Conservation (phyloP, 2,113 vertebrate genomes). For the Scopus umbretta region DNA sequence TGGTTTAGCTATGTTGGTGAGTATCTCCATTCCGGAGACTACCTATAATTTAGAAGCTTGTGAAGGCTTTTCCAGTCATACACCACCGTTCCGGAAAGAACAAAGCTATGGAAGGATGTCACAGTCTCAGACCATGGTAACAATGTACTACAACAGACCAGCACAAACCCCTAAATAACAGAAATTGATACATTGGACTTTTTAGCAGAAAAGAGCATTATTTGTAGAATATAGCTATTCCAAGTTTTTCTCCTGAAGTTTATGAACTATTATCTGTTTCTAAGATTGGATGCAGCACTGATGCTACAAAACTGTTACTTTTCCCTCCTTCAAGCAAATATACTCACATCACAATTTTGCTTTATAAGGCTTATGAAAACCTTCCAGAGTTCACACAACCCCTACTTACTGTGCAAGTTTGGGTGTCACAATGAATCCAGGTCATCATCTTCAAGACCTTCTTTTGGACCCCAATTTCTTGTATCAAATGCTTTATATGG, state of each 20-base stretch:
- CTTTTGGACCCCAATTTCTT: background rate
- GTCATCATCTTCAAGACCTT: background rate
- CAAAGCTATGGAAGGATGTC: background rate
- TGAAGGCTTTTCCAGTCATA: background rate
- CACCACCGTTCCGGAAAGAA: background rate
- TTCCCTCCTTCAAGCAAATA: rapidly evolving
- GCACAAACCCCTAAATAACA: background rate
- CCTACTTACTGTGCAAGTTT: background rate
- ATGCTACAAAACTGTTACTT: background rate
- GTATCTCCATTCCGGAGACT: background rate
- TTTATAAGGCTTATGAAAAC: background rate
- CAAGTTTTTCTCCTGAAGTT: background rate
- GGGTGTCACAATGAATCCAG: background rate
- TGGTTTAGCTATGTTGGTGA: background rate
- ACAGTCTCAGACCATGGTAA: background rate
- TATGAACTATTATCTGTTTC: background rate
- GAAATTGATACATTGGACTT: background rate
- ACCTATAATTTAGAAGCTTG: background rate
- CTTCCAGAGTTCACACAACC: background rate
- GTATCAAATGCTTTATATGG: background rate
- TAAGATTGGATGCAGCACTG: background rate
- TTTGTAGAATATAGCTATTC: background rate
- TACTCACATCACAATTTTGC: background rate
- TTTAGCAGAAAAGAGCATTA: background rate
- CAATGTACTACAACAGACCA: background rate